Evolutionary conservation across 2,797 vertebrate species (phyloP), one percentile per base, ranked within the genome.

Genomic region (Poecilia velifera): DNA sequence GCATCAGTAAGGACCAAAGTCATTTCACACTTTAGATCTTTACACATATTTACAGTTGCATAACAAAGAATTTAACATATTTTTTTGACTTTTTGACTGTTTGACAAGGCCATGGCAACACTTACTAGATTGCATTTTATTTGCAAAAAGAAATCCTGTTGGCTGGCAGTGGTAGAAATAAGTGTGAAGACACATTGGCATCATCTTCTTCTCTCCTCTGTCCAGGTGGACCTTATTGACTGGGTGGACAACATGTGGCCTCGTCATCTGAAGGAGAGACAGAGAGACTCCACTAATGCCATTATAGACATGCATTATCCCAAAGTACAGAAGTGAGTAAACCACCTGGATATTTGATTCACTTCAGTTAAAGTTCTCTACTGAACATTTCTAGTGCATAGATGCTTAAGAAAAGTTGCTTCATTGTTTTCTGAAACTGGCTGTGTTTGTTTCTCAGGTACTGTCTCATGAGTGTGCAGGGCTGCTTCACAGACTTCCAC

Each of bases 211-310:
- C 64, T 73, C 6, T 28, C 13, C 1, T 43, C 74, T 66, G 6
- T 82, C 70, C 88, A 99, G 98, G 98, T 99, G 93, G 98, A 99
- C 89, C 95, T 98, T 76, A 97, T 99, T 84, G 98, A 99, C 92
- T 99, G 98, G 98, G 98, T 99, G 49, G 98, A 99, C 91, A 99
- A 98, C 89, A 99, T 99, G 97, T 99, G 98, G 98, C 98, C 98
- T 6, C 97, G 98, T 1, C 98, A 99, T 91, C 96, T 99, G 76
- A 99, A 99, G 83, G 98, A 99, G 89, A 96, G 97, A 82, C 98
- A 99, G 88, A 97, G 97, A 74, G 98, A 99, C 91, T 98, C 98
- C 43, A 99, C 98, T 0, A 99, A 99, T 39, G 97, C 97, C 59
- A 99, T 99, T 83, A 96, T 97, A 87, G 98, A 99, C 87, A 99